Evolutionary conservation across 2,113 vertebrate genomes (phyloP).

Genomic region (Willisornis vidua): DNA sequence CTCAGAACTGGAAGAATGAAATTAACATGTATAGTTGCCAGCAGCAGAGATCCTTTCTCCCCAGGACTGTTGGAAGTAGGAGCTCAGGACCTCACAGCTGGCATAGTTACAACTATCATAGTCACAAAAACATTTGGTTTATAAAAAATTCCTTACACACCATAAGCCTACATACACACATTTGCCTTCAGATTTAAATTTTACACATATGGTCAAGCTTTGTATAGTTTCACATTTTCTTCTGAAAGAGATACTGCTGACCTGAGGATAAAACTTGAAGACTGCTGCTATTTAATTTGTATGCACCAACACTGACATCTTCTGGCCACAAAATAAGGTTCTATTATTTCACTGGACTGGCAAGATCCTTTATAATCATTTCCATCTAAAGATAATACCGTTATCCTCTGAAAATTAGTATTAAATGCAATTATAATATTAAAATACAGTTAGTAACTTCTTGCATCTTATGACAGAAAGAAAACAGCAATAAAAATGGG

Average conservation of each 20-base stretch:
- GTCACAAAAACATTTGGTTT: not conserved
- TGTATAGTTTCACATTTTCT: not conserved
- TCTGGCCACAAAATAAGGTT: not conserved
- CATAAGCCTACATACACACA: not conserved
- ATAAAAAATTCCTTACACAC: not conserved
- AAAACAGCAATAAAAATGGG: not conserved
- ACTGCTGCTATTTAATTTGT: not conserved
- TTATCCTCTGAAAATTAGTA: not conserved
- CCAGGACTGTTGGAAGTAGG: not conserved
- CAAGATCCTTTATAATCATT: not conserved
- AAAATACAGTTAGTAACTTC: not conserved
- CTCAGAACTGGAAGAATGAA: not conserved
- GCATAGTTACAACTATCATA: not conserved
- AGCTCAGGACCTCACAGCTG: not conserved
- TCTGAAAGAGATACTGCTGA: not conserved
- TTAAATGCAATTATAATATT: not conserved
- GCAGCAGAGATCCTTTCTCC: not conserved
- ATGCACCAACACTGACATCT: slow-evolving; percentile 16
- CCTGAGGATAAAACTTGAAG: not conserved
- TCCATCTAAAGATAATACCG: not conserved
- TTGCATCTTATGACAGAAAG: not conserved
- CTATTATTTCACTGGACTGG: not conserved
- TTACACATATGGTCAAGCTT: not conserved
- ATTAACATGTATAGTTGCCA: not conserved
- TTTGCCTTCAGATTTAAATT: not conserved